A percentile compares a stretch with the other conserved stretches of the same genome.
phyloP scores from a whole-genome alignment of 2,888 invertebrate species.

The Zygogramma bicolorata region DNA sequence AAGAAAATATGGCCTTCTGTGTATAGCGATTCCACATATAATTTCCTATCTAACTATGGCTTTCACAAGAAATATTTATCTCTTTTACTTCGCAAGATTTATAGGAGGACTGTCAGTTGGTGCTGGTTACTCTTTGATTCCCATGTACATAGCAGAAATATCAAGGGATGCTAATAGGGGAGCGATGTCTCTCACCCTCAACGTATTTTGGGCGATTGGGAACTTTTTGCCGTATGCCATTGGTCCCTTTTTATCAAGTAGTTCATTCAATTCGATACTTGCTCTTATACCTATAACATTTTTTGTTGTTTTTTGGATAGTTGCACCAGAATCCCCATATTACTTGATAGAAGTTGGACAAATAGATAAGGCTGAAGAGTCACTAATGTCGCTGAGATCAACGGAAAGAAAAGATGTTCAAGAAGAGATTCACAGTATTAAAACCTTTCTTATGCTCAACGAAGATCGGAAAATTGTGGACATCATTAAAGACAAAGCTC shows the following conservation, averaged over 20 bases:
- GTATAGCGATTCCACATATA: constrained; percentile 58
- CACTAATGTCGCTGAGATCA: constrained; percentile 79
- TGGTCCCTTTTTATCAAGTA: constrained; percentile 79
- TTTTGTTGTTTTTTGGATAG: constrained; percentile 69
- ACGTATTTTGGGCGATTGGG: constrained; percentile 78
- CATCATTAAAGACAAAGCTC: constrained; percentile 73
- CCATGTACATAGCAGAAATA: constrained; percentile 89
- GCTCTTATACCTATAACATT: constrained; percentile 69
- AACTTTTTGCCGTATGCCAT: constrained; percentile 76
- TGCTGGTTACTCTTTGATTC: constrained; percentile 78
- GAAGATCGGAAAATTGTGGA: constrained; percentile 67
- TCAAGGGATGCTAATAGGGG: constrained; percentile 83
- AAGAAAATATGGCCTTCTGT: constrained; percentile 75
- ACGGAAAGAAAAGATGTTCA: constrained; percentile 72
- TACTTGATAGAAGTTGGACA: constrained; percentile 73
- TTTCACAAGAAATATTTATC: constrained; percentile 46
- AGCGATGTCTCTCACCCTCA: constrained; percentile 75
- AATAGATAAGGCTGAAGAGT: constrained; percentile 72
- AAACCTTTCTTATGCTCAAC: constrained; percentile 39
- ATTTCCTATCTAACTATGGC: constrained; percentile 50
- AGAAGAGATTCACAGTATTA: constrained; percentile 67
- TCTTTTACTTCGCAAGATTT: constrained; percentile 64
- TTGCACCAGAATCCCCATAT: constrained; percentile 86
- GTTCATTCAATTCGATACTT: constrained; percentile 69
- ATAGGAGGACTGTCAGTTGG: constrained; percentile 75